phyloP scores from a whole-genome alignment of 2,113 vertebrate species.

The Otis tarda region DNA sequence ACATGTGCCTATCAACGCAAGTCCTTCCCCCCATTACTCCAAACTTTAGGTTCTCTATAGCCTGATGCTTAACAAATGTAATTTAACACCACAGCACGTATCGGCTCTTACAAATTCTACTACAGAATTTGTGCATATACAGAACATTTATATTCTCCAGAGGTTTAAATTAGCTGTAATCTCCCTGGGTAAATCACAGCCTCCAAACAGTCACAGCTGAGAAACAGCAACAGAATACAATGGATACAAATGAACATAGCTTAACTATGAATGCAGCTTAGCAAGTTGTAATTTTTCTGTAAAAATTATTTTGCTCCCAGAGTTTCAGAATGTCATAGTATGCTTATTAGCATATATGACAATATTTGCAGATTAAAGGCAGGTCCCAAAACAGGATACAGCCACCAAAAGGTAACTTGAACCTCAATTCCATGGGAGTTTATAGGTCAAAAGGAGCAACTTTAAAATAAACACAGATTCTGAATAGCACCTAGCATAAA shows the following conservation, averaged over 20 bases:
- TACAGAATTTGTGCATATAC: not conserved
- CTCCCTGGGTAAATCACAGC: not conserved
- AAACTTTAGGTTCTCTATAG: not conserved
- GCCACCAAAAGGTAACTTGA: conserved; percentile 30
- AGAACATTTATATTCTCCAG: not conserved
- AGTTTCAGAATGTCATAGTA: not conserved
- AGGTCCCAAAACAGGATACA: not conserved
- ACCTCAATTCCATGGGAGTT: conserved; percentile 5
- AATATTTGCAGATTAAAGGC: not conserved
- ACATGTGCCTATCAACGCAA: not conserved
- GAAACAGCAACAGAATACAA: not conserved
- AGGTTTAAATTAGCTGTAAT: not conserved
- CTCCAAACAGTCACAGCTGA: not conserved
- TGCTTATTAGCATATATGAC: not conserved
- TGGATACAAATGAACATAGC: not conserved
- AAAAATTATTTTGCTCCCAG: not conserved
- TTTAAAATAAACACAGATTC: conserved; percentile 62
- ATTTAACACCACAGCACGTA: not conserved
- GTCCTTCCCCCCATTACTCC: not conserved
- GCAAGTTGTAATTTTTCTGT: not conserved
- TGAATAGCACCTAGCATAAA: conserved; percentile 60
- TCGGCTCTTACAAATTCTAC: not conserved
- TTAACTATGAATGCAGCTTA: rapidly evolving
- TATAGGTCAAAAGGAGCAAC: conserved; percentile 57
- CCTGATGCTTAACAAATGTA: not conserved